Base-by-base conservation (phyloP, 53 echinoderm and acorn worm species). In the Patiria pectinifera region DNA sequence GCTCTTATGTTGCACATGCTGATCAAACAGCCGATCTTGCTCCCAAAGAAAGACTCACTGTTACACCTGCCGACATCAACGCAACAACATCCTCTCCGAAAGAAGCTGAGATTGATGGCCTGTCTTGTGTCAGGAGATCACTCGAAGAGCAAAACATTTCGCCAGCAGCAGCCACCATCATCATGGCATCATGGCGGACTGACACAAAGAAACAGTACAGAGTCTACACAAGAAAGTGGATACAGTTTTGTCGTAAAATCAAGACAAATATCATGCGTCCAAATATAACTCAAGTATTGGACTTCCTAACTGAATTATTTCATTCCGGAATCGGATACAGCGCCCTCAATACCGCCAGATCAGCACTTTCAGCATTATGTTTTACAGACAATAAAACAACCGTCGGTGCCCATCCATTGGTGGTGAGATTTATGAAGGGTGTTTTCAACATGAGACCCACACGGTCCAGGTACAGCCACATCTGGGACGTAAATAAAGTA, bases 161-260 rank as follows among this genome's bases (percentile, higher is more conserved):
- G 48, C 48, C 82, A 48, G 85, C 76, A 24, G 80, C 93, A 11
- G 47, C 92, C 66, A 70, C 91, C 72, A 89, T 95, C 49, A 94
- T 96, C 58, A 71, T 90, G 74, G 90, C 96, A 62, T 90, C 94
- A n/a, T 94, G 96, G 96, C 14, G 86, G 59, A 24, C 15, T 72
- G 48, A 76, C 63, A 96, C 96, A 47, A 92, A 91, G 59, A 85
- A 87, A 83, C 96, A 96, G 62, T 96, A 96, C 80, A 62, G 93
- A 47, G 72, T 83, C 18, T 93, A 96, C 87, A 80, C 87, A 25
- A 91, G 66, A 69, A 80, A 87, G 82, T 94, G 92, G 92, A 21
- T 87, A 45, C 82, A 88, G 16, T 92, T 94, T 94, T 86, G 86
- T 86, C 48, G 19, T 82, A 48, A 80, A 63, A 91, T 59, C 82